Conservation (phyloP, 1,140 invertebrate species). For the Drosophila auraria region DNA sequence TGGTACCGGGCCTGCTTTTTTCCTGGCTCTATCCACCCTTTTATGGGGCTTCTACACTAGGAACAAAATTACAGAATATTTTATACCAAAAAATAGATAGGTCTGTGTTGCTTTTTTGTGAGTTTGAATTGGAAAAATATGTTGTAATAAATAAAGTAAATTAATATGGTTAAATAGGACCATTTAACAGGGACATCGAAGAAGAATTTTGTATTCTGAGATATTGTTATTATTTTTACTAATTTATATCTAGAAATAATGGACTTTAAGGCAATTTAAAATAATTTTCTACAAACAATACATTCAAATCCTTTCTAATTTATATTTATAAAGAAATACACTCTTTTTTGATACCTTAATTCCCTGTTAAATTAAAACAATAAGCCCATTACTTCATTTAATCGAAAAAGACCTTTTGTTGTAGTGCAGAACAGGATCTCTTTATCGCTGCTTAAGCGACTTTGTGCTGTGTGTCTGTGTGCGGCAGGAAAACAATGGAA, state of each 20-base stretch:
- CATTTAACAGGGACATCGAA: neutral
- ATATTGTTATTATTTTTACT: neutral
- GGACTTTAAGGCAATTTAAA: neutral
- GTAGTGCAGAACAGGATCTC: constrained; percentile 28
- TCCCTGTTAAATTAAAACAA: neutral
- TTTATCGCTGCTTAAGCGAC: constrained; percentile 35
- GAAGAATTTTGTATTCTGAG: neutral
- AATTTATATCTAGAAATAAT: neutral
- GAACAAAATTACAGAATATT: neutral
- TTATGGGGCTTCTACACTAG: constrained; percentile 24
- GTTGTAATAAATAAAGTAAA: neutral
- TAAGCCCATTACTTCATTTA: constrained; percentile 3
- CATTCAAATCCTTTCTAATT: too few relatives aligned
- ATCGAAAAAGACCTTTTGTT: constrained; percentile 8
- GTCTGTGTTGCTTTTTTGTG: too few relatives aligned
- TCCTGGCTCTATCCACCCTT: constrained; percentile 4
- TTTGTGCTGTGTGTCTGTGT: constrained; percentile 22
- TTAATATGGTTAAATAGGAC: neutral
- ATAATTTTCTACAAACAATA: neutral
- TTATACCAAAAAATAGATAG: neutral
- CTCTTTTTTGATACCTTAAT: neutral
- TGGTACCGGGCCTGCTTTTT: neutral
- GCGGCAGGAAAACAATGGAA: constrained; percentile 61
- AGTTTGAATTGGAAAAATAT: neutral
- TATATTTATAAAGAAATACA: too few relatives aligned